Percentiles rank a stretch among this genome's conserved stretches.
Evolutionary conservation across 2,888 invertebrate genomes (phyloP).

Genomic region (Alloplasta piceator): DNA sequence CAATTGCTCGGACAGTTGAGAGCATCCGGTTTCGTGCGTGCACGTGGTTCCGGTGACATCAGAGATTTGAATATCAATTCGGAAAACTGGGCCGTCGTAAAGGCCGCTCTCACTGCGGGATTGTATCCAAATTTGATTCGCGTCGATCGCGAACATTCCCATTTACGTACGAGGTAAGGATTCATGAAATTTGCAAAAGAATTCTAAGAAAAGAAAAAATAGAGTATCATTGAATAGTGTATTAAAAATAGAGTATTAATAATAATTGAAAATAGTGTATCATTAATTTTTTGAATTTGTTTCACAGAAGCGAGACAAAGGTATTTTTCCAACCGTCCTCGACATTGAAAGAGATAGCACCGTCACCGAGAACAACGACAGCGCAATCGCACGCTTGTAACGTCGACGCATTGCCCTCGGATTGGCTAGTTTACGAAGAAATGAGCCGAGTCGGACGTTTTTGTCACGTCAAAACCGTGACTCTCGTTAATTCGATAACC

Average conservation of each 20-base stretch:
- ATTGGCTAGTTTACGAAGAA: conserved; percentile 96
- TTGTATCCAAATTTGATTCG: conserved; percentile 95
- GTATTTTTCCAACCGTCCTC: conserved; percentile 87
- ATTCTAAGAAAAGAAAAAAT: neutral
- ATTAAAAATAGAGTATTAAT: no score
- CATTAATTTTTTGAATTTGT: conserved; percentile 16
- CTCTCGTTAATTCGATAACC: conserved; percentile 91
- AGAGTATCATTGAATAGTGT: neutral
- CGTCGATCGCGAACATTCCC: conserved; percentile 87
- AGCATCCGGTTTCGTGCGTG: conserved; percentile 89
- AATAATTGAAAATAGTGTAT: no score
- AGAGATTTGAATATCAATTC: conserved; percentile 93
- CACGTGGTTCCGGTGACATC: conserved; percentile 87
- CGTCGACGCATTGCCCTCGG: conserved; percentile 86
- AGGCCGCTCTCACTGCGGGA: conserved; percentile 94
- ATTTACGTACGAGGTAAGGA: conserved; percentile 87
- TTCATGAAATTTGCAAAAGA: neutral
- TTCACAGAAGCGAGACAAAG: conserved; percentile 86
- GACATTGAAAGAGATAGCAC: conserved; percentile 84
- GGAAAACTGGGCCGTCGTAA: conserved; percentile 95
- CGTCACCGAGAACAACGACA: conserved; percentile 76
- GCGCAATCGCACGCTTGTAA: conserved; percentile 80
- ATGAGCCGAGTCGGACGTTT: conserved; percentile 89
- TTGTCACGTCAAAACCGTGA: conserved; percentile 91
- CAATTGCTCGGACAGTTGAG: conserved; percentile 93